phyloP scores from a whole-genome alignment of 2,797 vertebrate species.

The Thunnus albacares region DNA sequence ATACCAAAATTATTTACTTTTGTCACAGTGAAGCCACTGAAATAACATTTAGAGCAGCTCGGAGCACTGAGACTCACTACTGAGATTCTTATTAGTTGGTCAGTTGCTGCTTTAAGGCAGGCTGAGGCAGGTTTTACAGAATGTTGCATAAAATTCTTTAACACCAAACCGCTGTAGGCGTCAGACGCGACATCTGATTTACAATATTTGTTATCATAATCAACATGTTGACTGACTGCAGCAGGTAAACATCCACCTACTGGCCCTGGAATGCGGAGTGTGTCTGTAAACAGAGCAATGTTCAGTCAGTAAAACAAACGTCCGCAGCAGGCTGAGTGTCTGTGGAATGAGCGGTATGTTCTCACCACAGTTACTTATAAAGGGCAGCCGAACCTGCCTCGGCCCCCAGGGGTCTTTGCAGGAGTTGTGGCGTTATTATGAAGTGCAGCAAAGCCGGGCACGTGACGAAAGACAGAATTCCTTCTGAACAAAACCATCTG shows the following conservation, averaged over 20 bases:
- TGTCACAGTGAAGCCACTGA: too few species aligned
- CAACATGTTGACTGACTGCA: slow-evolving; percentile 5
- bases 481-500: slow-evolving; percentile 19
- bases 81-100: too few species aligned
- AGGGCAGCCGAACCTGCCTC: background rate
- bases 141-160: background rate
- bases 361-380: background rate
- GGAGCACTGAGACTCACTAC: background rate
- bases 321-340: background rate
- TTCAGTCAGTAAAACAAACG: slow-evolving; percentile 24
- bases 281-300: slow-evolving; percentile 10
- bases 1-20: background rate
- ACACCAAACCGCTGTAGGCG: background rate
- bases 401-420: background rate
- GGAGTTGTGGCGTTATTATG: background rate
- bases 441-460: background rate
- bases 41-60: too few species aligned
- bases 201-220: background rate
- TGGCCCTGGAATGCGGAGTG: background rate
- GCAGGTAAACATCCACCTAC: background rate
- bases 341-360: slow-evolving; percentile 52
- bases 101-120: background rate
- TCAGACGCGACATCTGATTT: background rate
- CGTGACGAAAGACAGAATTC: slow-evolving; percentile 3
- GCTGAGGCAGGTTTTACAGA: background rate